Evolutionary conservation across 2,113 vertebrate species (phyloP).

Genomic region (Protobothrops flavoviridis): DNA sequence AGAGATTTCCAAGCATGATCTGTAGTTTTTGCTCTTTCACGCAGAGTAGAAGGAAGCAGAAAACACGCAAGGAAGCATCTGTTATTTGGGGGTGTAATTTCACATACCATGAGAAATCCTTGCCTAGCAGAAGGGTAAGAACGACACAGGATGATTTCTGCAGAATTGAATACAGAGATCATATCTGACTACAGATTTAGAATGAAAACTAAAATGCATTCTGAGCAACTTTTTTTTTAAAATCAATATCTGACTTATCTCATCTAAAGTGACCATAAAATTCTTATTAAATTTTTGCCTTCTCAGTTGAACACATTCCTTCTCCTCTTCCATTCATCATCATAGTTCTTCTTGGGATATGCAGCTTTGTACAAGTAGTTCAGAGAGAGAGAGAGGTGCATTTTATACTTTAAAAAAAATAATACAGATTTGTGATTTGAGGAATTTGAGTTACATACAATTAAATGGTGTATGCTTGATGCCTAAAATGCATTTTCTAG

Average conservation of each 20-base stretch:
- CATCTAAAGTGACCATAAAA: not conserved
- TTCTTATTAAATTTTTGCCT: not conserved
- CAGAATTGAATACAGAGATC: constrained; percentile 1
- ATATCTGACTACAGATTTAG: not conserved
- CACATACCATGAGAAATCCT: not conserved
- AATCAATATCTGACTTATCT: not conserved
- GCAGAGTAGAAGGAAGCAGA: not conserved
- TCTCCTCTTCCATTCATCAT: too few relatives aligned
- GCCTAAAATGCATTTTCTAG: not conserved
- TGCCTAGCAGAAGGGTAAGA: constrained; percentile 18
- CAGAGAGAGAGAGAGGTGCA: not conserved
- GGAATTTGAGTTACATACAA: not conserved
- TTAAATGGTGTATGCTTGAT: not conserved
- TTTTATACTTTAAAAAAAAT: too few relatives aligned
- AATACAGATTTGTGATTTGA: not conserved
- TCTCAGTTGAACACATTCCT: not conserved
- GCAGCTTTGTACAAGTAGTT: not conserved
- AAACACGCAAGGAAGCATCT: not conserved
- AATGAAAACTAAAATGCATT: not conserved
- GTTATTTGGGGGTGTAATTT: not conserved
- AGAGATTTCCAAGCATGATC: not conserved
- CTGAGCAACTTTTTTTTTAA: not conserved
- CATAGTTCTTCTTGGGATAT: not conserved
- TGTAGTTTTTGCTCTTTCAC: constrained; percentile 2
- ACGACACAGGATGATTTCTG: accelerated